Evolutionary conservation across 2,797 vertebrate genomes (phyloP).

Genomic region (Rhodeus uyekii): DNA sequence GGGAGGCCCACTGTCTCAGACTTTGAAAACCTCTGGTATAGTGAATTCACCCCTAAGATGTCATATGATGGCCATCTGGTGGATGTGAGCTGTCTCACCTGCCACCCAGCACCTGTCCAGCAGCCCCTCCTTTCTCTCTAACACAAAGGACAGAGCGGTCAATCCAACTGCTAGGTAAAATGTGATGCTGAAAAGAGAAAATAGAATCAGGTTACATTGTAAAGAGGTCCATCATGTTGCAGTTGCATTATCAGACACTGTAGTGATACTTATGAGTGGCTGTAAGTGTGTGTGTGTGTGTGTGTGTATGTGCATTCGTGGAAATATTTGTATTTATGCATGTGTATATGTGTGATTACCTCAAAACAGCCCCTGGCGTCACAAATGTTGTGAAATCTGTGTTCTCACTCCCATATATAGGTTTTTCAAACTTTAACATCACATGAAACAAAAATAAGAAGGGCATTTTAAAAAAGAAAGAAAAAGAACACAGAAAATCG

Average conservation of each 20-base stretch:
- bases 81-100: conserved; percentile 66
- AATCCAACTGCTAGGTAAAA: conserved; percentile 83
- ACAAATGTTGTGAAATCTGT: conserved; percentile 81
- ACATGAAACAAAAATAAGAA: conserved; percentile 8
- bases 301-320: background rate
- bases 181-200: conserved; percentile 71
- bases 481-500: background rate
- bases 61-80: background rate
- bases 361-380: conserved; percentile 79
- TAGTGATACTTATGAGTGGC: background rate
- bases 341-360: conserved; percentile 61
- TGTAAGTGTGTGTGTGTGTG: background rate
- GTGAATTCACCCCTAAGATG: background rate
- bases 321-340: background rate
- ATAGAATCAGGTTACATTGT: background rate
- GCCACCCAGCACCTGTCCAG: conserved; percentile 81
- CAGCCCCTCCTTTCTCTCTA: conserved; percentile 81
- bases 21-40: no score
- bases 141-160: conserved; percentile 80
- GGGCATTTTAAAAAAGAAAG: background rate
- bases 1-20: no score
- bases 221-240: background rate
- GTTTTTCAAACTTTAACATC: conserved; percentile 76
- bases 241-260: background rate
- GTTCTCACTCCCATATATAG: conserved; percentile 75